These are phyloP conservation scores for Ceraclea dissimilis DNA, from an alignment of 2,888 invertebrate genomes.

Conservation along the genomic window DNA sequence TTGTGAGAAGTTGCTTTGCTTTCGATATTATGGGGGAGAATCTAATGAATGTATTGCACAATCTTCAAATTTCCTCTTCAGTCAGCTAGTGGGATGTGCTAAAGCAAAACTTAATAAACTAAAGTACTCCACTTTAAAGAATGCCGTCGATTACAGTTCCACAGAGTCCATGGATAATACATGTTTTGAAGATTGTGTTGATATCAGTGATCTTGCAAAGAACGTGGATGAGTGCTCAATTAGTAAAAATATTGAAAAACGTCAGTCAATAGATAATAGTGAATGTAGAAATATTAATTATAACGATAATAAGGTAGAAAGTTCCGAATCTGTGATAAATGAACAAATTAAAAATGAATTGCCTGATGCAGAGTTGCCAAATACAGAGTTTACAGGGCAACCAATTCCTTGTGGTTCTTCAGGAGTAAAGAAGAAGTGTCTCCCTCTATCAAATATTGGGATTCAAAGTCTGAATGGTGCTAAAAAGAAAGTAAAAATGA, in stretches of 20 bases:
- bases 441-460: constrained; percentile 49
- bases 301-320: constrained; percentile 16
- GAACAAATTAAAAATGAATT: constrained; percentile 17
- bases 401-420: constrained; percentile 34
- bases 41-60: constrained; percentile 58
- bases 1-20: constrained; percentile 60
- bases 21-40: constrained; percentile 61
- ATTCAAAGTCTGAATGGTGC: constrained; percentile 46
- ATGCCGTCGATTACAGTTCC: constrained; percentile 12
- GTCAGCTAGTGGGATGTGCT: constrained; percentile 42
- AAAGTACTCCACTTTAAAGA: constrained; percentile 9
- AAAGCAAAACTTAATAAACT: constrained; percentile 32
- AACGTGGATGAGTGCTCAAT: constrained; percentile 51
- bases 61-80: constrained; percentile 54
- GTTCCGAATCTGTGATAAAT: constrained; percentile 24
- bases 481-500: constrained; percentile 57
- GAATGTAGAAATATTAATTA: constrained; percentile 4
- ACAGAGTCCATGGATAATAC: constrained; percentile 33
- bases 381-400: constrained; percentile 14
- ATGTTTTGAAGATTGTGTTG: constrained; percentile 45
- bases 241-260: constrained; percentile 35
- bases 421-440: constrained; percentile 50
- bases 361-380: constrained; percentile 14
- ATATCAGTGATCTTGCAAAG: constrained; percentile 45
- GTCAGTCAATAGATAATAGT: neutral